Conservation (phyloP, 1,140 invertebrate genomes). For the Drosophila melanica region DNA sequence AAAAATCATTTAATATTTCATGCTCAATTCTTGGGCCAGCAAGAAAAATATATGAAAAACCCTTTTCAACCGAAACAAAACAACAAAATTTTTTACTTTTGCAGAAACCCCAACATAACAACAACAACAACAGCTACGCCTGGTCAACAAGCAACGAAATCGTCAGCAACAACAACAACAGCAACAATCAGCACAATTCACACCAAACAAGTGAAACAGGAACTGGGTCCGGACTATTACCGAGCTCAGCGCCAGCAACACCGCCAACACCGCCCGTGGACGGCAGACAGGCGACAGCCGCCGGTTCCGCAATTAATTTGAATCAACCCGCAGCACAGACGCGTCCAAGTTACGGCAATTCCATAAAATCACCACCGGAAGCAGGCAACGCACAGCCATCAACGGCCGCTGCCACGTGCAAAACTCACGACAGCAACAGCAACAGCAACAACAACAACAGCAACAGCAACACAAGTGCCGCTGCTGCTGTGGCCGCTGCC, state of each 20-base stretch:
- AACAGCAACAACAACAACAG: conserved; percentile 30
- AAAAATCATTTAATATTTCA: conserved; percentile 67
- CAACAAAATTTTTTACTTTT: conserved; percentile 53
- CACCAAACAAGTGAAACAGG: conserved; percentile 17
- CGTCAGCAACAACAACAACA: conserved; percentile 46
- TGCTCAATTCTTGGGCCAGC: conserved; percentile 52
- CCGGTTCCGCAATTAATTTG: conserved; percentile 76
- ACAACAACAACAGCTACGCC: conserved; percentile 45
- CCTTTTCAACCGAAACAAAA: conserved; percentile 53
- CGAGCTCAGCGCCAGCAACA: conserved; percentile 31
- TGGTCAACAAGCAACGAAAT: conserved; percentile 59
- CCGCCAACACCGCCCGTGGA: conserved; percentile 45
- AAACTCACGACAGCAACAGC: conserved; percentile 53
- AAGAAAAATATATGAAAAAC: conserved; percentile 37
- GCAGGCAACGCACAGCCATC: conserved; percentile 44
- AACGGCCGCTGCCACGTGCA: conserved; percentile 59
- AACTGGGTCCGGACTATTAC: conserved; percentile 36
- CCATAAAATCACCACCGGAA: conserved; percentile 76
- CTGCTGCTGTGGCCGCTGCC: conserved; percentile 60
- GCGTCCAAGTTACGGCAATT: conserved; percentile 68
- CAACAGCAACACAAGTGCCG: conserved; percentile 39
- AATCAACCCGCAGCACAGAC: conserved; percentile 69
- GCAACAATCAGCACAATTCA: conserved; percentile 52
- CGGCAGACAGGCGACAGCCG: conserved; percentile 50
- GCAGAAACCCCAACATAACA: conserved; percentile 61